These are phyloP conservation scores for Pterocles gutturalis DNA, from an alignment of 2,113 vertebrate genomes.

Conservation along the genomic window DNA sequence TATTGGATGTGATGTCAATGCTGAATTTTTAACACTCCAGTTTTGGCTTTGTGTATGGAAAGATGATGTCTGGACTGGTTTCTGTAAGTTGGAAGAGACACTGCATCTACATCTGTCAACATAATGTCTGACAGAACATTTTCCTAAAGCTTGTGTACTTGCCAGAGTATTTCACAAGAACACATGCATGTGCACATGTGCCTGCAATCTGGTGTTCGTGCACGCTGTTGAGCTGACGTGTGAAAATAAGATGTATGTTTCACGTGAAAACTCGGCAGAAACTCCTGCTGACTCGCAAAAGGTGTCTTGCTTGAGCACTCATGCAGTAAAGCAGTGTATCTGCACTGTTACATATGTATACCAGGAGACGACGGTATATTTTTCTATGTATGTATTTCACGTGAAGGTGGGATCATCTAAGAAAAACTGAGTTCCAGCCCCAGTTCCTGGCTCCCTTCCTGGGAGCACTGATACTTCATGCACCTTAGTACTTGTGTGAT, in stretches of 20 bases:
- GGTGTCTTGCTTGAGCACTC: background rate
- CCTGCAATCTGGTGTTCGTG: slow-evolving; percentile 35
- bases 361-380: background rate
- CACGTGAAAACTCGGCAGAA: background rate
- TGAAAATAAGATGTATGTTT: slow-evolving; percentile 35
- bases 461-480: background rate
- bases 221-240: slow-evolving; percentile 1
- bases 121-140: slow-evolving; percentile 61
- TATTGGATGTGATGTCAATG: slow-evolving; percentile 26
- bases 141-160: slow-evolving; percentile 41
- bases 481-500: background rate
- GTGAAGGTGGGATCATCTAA: background rate
- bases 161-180: slow-evolving; percentile 58
- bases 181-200: slow-evolving; percentile 45
- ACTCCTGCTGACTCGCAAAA: slow-evolving; percentile 23
- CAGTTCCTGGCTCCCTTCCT: background rate
- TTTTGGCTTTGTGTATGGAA: slow-evolving; percentile 39
- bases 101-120: slow-evolving; percentile 61
- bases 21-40: slow-evolving; percentile 35
- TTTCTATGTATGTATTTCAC: background rate
- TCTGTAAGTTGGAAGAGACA: slow-evolving; percentile 45
- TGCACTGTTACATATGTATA: background rate
- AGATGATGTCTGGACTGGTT: slow-evolving; percentile 48
- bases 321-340: background rate
- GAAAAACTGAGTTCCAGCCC: background rate